A percentile compares a stretch with the other conserved stretches of the same genome.
phyloP scores from a whole-genome alignment of 2,888 invertebrate genomes.

The Nomada lathburiana region DNA sequence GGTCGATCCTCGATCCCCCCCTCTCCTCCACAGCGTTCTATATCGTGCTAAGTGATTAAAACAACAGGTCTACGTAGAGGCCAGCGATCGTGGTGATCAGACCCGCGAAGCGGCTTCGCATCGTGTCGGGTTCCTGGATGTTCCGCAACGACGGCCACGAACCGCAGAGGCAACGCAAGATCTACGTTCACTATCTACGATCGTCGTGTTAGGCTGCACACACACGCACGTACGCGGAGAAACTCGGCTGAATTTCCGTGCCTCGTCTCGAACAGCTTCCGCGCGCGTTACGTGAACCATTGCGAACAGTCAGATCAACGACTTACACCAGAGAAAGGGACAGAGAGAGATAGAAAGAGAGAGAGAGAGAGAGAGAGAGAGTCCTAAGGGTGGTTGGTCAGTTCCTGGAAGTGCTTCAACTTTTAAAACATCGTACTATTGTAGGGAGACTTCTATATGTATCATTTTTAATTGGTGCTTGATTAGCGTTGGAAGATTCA shows the following conservation, averaged over 20 bases:
- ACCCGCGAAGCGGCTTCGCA: constrained; percentile 30
- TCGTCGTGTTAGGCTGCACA: constrained; percentile 58
- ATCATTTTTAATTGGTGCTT: background rate
- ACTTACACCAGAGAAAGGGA: constrained; percentile 69
- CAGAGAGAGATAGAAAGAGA: constrained; percentile 64
- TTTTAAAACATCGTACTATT: background rate
- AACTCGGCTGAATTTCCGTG: constrained; percentile 12
- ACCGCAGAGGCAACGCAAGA: constrained; percentile 35
- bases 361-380: constrained; percentile 49
- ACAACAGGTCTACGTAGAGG: constrained; percentile 48
- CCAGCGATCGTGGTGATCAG: constrained; percentile 42
- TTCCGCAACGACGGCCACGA: constrained; percentile 47
- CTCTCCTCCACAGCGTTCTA: constrained; percentile 53
- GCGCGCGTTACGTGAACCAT: constrained; percentile 63
- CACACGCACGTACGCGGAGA: constrained; percentile 47
- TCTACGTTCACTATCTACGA: constrained; percentile 59
- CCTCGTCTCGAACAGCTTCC: constrained; percentile 27
- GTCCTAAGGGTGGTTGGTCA: constrained; percentile 24
- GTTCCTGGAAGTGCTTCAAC: constrained; percentile 6
- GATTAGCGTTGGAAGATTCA: background rate
- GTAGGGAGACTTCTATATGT: too few relatives aligned
- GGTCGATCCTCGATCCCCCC: constrained; percentile 44
- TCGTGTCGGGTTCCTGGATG: constrained; percentile 42
- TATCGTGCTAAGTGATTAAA: constrained; percentile 52
- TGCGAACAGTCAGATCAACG: constrained; percentile 70